Base-by-base conservation (phyloP, 2,113 vertebrate genomes). In the Caranx ignobilis region DNA sequence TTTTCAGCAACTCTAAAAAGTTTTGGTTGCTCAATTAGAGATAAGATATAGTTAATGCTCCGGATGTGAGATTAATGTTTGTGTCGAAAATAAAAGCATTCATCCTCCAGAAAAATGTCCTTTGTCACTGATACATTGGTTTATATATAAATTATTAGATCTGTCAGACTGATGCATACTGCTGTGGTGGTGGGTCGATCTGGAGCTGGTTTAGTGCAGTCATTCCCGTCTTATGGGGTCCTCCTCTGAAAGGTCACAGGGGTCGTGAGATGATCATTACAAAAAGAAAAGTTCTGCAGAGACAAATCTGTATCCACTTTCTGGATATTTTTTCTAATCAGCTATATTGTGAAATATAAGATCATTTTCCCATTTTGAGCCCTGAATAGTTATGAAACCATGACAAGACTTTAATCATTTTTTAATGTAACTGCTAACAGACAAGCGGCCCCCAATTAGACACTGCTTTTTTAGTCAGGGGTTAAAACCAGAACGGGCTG, bases 1-100 rank as follows among this genome's bases (percentile, higher is more conserved):
- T 81, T 81, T 78, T 74, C 77, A 61, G 60, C 34, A 15, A 52
- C 71, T 70, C 67, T 9, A 31, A 63, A 63, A 60, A 77, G 47
- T 15, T 77, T 66, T 32, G 10, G 81, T 91, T 88, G 86, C 87
- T 78, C 79, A 87, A 83, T 31, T n/a, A 45, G 34, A 89, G 82
- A 89, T 91, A 82, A 91, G 87, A 88, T 57, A 12, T 2, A 21
- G 26, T 61, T 47, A 64, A 67, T 62, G 21, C 15, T 70, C 56
- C 39, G 54, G 50, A 81, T 39, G 48, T 41, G 45, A 77, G 57
- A 84, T 67, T 43, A 2, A 71, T 82, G 41, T 60, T 61, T 43
- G 59, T 69, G 71, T 82, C 72, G 26, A 26, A 26, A 26, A 26
- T 26, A 26, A 26, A 26, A 26, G 26, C 2, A 26, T 26, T 26